A percentile compares a stretch with the other conserved stretches of the same genome.
Evolutionary conservation across 2,888 invertebrate species (phyloP).

Genomic region (Dryomyza anilis): DNA sequence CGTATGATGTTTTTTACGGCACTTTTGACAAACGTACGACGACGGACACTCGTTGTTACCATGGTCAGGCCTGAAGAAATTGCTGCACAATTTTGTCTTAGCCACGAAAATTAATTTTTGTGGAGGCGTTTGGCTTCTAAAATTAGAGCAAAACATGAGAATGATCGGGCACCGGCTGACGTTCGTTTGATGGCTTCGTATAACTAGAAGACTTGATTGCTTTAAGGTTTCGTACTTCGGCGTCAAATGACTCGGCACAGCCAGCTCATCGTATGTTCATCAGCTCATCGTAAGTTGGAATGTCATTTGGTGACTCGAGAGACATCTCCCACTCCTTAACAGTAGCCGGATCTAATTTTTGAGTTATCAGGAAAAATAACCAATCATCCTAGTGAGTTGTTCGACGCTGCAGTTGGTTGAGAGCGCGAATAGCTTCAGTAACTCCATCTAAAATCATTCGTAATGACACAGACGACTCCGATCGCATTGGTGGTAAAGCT

Average conservation of each 20-base stretch:
- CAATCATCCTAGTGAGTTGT: conserved; percentile 30
- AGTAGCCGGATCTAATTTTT: too few relatives aligned
- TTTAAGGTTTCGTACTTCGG: conserved; percentile 23
- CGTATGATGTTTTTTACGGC: conserved; percentile 21
- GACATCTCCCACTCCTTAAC: conserved; percentile 32
- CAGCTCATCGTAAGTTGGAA: conserved; percentile 18
- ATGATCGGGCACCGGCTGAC: conserved; percentile 18
- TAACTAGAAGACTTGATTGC: not conserved
- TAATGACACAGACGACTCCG: conserved; percentile 4
- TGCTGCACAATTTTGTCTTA: conserved; percentile 18
- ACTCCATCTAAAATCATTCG: conserved; percentile 23
- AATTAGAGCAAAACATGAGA: conserved; percentile 24
- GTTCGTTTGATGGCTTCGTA: conserved; percentile 20
- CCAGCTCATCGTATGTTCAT: too few relatives aligned
- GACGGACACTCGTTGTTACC: conserved; percentile 3
- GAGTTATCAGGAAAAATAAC: too few relatives aligned
- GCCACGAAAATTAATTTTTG: conserved; percentile 2
- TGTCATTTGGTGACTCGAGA: conserved; percentile 14
- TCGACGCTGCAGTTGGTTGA: conserved; percentile 24
- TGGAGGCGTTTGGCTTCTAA: conserved; percentile 7
- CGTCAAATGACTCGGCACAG: conserved; percentile 26
- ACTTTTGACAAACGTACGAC: conserved; percentile 8
- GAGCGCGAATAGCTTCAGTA: conserved; percentile 25
- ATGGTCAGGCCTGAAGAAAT: conserved; percentile 25
- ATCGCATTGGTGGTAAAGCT: conserved; percentile 13